Conservation (phyloP, 2,888 invertebrate genomes). For the Temnothorax rugatulus region DNA sequence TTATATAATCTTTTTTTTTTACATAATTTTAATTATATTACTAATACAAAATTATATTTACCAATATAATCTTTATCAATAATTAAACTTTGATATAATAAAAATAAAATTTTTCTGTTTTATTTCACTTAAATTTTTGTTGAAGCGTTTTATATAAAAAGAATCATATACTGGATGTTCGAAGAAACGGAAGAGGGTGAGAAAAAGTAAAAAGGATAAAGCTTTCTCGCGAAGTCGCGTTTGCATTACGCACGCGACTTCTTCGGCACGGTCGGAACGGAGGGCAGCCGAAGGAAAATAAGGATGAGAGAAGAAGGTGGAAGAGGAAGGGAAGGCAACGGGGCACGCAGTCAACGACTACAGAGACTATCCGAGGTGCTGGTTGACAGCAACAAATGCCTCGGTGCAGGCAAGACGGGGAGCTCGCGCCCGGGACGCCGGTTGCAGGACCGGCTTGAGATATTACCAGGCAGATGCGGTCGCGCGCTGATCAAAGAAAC, state of each 20-base stretch:
- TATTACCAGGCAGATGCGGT: slow-evolving; percentile 85
- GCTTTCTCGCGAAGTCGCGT: slow-evolving; percentile 40
- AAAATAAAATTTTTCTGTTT: background rate
- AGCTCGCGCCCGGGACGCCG: slow-evolving; percentile 84
- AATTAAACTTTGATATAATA: background rate
- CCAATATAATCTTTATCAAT: background rate
- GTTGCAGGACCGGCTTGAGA: slow-evolving; percentile 84
- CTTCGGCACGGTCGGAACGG: slow-evolving; percentile 32
- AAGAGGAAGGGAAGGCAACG: slow-evolving; percentile 61
- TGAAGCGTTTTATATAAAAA: background rate
- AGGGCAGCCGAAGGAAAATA: slow-evolving; percentile 39
- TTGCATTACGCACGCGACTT: slow-evolving; percentile 57
- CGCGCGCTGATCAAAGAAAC: slow-evolving; percentile 86
- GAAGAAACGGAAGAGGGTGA: background rate
- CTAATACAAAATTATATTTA: background rate
- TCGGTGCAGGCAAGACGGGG: slow-evolving; percentile 84
- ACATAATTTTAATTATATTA: background rate
- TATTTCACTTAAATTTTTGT: background rate
- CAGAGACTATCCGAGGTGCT: slow-evolving; percentile 77
- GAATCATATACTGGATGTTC: background rate
- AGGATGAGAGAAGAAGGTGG: slow-evolving; percentile 59
- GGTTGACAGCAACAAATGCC: slow-evolving; percentile 85
- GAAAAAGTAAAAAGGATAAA: slow-evolving; percentile 14
- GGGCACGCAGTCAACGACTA: slow-evolving; percentile 72
- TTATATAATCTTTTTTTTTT: background rate